phyloP scores from a whole-genome alignment of 2,113 vertebrate genomes.

The Macaca nemestrina region DNA sequence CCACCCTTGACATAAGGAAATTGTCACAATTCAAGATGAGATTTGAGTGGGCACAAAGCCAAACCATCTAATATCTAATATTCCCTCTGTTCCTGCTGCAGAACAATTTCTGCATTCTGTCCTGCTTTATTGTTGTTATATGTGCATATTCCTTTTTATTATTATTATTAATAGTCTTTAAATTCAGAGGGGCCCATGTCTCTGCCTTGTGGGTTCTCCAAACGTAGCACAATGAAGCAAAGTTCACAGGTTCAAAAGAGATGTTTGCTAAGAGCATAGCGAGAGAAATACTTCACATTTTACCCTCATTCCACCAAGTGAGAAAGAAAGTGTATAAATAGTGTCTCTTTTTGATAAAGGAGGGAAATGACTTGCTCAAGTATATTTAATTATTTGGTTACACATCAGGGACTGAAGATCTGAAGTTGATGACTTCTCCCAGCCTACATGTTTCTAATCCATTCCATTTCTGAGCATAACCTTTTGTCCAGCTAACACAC shows the following conservation, averaged over 20 bases:
- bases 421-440: not conserved
- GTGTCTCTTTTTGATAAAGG: not conserved
- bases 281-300: not conserved
- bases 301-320: not conserved
- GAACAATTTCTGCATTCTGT: not conserved
- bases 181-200: not conserved
- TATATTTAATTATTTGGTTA: not conserved
- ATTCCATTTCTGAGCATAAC: not conserved
- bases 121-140: not conserved
- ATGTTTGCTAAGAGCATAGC: not conserved
- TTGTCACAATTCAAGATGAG: too few species aligned
- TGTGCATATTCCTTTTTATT: not conserved
- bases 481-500: not conserved
- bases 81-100: rapidly evolving
- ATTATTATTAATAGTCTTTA: not conserved
- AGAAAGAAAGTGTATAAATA: not conserved
- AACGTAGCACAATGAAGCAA: not conserved
- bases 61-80: too few species aligned
- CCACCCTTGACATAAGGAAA: too few species aligned
- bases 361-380: not conserved
- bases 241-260: not conserved
- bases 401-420: not conserved
- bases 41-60: too few species aligned
- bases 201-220: not conserved
- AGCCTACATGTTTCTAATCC: not conserved